phyloP scores from a whole-genome alignment of 2,888 invertebrate species.

The Phoenoteleia sp. region DNA sequence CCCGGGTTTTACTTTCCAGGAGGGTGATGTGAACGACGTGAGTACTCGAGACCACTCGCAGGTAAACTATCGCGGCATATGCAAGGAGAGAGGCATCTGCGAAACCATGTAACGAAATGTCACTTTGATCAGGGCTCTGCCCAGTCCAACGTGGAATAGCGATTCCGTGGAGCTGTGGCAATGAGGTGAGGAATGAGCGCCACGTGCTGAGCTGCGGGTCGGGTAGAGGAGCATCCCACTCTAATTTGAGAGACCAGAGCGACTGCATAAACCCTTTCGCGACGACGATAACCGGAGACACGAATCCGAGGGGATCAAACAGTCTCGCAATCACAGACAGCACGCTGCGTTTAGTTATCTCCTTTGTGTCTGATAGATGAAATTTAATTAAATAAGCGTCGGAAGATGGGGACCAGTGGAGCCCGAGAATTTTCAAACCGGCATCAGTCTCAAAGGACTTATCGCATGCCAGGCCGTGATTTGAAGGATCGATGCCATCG shows the following conservation, averaged over 20 bases:
- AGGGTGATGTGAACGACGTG: too few relatives aligned
- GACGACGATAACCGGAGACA: background rate
- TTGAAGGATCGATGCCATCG: too few relatives aligned
- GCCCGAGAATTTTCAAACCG: too few relatives aligned
- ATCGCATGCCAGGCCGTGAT: too few relatives aligned
- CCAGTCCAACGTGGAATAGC: background rate
- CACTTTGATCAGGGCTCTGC: too few relatives aligned
- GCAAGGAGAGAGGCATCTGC: background rate
- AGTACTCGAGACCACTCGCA: background rate
- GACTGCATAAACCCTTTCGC: background rate
- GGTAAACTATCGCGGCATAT: background rate
- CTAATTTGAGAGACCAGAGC: background rate
- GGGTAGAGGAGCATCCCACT: background rate
- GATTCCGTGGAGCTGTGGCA: background rate
- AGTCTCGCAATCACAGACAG: background rate
- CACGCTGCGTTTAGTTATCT: background rate
- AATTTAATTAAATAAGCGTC: background rate
- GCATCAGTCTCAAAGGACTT: too few relatives aligned
- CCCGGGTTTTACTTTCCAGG: background rate
- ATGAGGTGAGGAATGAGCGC: background rate
- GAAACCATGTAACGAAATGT: background rate
- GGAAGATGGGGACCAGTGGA: background rate
- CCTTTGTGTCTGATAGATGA: background rate
- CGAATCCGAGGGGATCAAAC: constrained; percentile 2
- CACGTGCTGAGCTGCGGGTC: too few relatives aligned